These are phyloP conservation scores for Petrophora chlorosata DNA, from an alignment of 2,888 invertebrate genomes.

Conservation along the genomic window DNA sequence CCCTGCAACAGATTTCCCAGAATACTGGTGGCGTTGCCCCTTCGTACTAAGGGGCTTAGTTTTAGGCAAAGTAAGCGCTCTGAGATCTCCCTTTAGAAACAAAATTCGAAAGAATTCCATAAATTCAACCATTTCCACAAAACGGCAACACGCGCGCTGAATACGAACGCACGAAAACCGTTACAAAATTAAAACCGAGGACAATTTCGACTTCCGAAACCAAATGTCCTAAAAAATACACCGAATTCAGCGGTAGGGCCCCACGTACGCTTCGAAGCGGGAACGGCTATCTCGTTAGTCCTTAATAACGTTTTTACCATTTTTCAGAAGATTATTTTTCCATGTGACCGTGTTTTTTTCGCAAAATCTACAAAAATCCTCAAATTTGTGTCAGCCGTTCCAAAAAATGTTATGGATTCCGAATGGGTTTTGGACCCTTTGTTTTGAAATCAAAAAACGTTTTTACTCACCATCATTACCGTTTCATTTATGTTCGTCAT, in stretches of 20 bases:
- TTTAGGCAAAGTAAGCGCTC: too few species aligned
- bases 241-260: slow-evolving; percentile 33
- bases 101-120: neutral
- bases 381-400: slow-evolving; percentile 15
- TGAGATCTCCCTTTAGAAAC: neutral
- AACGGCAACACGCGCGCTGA: slow-evolving; percentile 3
- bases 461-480: neutral
- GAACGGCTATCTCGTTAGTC: slow-evolving; percentile 47
- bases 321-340: slow-evolving; percentile 39
- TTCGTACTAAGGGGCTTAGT: too few species aligned
- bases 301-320: slow-evolving; percentile 45
- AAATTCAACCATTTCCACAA: slow-evolving; percentile 4
- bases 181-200: slow-evolving; percentile 14
- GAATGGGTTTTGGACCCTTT: neutral
- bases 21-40: too few species aligned
- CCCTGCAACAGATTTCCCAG: too few species aligned
- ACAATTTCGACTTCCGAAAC: slow-evolving; percentile 11
- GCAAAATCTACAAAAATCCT: slow-evolving; percentile 9
- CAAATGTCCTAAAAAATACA: slow-evolving; percentile 16
- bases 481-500: too few species aligned
- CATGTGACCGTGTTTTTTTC: slow-evolving; percentile 31
- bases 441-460: neutral
- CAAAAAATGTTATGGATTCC: slow-evolving; percentile 1
- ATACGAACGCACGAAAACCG: slow-evolving; percentile 6
- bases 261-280: slow-evolving; percentile 41